These are phyloP conservation scores for Plagiodera versicolora DNA, from an alignment of 2,888 invertebrate genomes.

Conservation along the genomic window DNA sequence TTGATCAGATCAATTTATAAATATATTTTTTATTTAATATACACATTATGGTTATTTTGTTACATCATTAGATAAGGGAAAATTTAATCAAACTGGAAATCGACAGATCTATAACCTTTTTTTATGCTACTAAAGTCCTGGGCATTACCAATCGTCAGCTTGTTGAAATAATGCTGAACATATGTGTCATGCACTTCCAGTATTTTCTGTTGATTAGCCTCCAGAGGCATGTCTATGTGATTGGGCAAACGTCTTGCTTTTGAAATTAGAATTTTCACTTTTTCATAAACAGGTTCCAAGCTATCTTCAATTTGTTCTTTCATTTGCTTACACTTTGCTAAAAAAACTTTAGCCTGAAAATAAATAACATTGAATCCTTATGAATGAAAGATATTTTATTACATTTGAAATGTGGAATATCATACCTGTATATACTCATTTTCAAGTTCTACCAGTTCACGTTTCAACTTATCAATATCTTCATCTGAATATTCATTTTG, in stretches of 20 bases:
- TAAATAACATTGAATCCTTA: background rate
- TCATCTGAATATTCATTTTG: conserved; percentile 14
- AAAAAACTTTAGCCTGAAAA: conserved; percentile 28
- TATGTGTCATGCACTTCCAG: conserved; percentile 10
- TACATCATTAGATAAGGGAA: too few relatives aligned
- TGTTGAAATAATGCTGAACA: conserved; percentile 15
- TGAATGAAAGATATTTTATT: background rate
- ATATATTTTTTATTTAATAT: too few relatives aligned
- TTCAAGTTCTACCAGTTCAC: conserved; percentile 20
- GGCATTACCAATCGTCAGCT: background rate
- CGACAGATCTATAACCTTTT: background rate
- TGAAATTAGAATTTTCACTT: conserved; percentile 18
- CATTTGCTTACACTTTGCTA: conserved; percentile 23
- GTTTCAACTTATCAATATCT: conserved; percentile 20
- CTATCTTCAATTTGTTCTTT: conserved; percentile 20
- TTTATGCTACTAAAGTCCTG: background rate
- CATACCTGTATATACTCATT: conserved; percentile 22
- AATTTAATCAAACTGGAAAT: background rate
- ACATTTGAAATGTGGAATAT: background rate
- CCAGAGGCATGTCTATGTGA: background rate
- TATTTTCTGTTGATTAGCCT: conserved; percentile 14
- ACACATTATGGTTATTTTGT: too few relatives aligned
- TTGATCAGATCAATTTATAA: conserved; percentile 4
- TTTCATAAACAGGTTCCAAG: conserved; percentile 19
- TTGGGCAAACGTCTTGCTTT: conserved; percentile 11